A percentile compares a stretch with the other conserved stretches of the same genome.
These are phyloP conservation scores for Pardalotus punctatus DNA, from an alignment of 2,113 vertebrate species.

Conservation along the genomic window DNA sequence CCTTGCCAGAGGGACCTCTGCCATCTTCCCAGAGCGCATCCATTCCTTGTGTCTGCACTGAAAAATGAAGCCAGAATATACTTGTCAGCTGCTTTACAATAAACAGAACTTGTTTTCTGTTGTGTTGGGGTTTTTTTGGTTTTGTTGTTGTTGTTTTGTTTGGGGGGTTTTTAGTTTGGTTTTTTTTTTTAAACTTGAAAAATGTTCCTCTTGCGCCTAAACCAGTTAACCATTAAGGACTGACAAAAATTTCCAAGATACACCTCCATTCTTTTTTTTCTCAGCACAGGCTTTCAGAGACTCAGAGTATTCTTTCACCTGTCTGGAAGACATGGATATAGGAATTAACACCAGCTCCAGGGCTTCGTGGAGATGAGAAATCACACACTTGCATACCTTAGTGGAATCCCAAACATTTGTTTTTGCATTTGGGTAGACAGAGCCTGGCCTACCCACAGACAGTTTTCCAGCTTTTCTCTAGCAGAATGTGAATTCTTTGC, in stretches of 20 bases:
- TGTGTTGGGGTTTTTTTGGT: not conserved
- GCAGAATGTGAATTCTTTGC: not conserved
- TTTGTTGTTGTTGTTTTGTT: accelerated
- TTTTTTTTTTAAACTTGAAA: not conserved
- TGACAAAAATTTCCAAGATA: not conserved
- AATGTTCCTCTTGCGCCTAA: not conserved
- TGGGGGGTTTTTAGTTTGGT: not conserved
- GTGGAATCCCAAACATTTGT: not conserved
- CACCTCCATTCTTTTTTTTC: not conserved
- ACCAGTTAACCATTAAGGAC: not conserved
- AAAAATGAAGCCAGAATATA: not conserved
- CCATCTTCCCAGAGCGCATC: not conserved
- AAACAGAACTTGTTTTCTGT: not conserved
- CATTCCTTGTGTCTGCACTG: not conserved
- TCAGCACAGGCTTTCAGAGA: not conserved
- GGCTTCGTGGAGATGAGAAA: not conserved
- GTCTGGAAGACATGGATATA: not conserved
- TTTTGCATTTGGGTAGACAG: not conserved
- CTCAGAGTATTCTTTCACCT: not conserved
- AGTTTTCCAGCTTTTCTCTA: not conserved
- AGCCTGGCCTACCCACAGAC: not conserved
- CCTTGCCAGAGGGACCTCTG: not conserved
- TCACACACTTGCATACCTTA: not conserved
- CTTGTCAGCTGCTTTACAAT: not conserved
- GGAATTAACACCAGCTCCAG: not conserved